Percentiles rank a stretch among this genome's conserved stretches.
phyloP scores from a whole-genome alignment of 2,888 invertebrate genomes.

The Drosophila atroscutellata region DNA sequence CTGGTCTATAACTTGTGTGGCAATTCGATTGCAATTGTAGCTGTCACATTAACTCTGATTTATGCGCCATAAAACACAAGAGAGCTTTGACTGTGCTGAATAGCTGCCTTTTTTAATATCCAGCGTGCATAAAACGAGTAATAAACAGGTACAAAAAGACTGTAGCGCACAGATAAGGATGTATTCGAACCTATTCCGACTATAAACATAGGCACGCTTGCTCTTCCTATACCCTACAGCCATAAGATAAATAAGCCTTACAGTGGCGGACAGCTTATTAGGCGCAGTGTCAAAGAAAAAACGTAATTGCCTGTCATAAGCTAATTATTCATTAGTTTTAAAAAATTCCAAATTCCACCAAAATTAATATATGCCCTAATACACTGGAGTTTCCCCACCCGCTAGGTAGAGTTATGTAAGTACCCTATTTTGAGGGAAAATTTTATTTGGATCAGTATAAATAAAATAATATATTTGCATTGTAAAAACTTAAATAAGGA shows the following conservation, averaged over 20 bases:
- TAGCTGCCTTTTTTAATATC: not conserved
- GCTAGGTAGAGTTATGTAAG: no score
- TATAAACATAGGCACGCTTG: not conserved
- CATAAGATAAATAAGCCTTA: not conserved
- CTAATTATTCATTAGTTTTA: no score
- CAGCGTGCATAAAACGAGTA: not conserved
- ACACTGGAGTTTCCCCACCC: no score
- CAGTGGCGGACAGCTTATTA: no score
- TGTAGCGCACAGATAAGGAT: not conserved
- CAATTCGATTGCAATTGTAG: constrained; percentile 55
- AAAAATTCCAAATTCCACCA: no score
- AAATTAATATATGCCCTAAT: no score
- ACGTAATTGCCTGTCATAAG: no score
- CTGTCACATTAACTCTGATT: constrained; percentile 67
- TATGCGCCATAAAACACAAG: constrained; percentile 66
- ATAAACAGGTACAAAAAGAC: not conserved
- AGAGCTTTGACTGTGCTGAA: constrained; percentile 17
- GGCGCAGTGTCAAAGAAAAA: no score
- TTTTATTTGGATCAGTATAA: no score
- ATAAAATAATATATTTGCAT: no score
- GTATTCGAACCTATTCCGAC: not conserved
- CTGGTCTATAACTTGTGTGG: constrained; percentile 47
- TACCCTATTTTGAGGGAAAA: no score
- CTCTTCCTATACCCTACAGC: not conserved
- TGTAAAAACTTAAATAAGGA: no score